Evolutionary conservation across 1,140 invertebrate species (phyloP), one percentile per base, ranked within the genome.

Genomic region (Sinonovacula constricta): DNA sequence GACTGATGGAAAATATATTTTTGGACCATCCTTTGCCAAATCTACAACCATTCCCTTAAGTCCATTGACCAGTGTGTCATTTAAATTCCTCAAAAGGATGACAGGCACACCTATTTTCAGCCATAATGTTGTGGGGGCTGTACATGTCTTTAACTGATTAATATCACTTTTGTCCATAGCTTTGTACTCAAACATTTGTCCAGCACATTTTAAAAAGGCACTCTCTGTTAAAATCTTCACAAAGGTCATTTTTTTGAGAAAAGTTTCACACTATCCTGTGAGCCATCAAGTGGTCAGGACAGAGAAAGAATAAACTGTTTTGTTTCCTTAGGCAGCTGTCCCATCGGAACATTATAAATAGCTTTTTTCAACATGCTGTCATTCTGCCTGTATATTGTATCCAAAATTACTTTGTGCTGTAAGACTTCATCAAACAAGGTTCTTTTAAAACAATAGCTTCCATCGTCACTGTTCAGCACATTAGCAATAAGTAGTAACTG

Each of bases 61-160:
- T n/a, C 68, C 68, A 59, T 71, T 71, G 0, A 71, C 68, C 14
- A 71, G 33, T 12, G 24, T 71, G 56, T 59, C 54, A 12, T 28
- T 12, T 15, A 59, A 22, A 59, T 71, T 71, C 10, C 36, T 31
- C 15, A 71, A 22, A 31, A 71, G 30, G 24, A 71, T 71, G 2
- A 71, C 54, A 14, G 54, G 68, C 39, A 68, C n/a, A n/a, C n/a
- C n/a, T n/a, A n/a, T n/a, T n/a, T n/a, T n/a, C n/a, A n/a, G n/a
- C n/a, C n/a, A n/a, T 14, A 68, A 53, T 7, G 45, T 53, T 2
- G 2, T 7, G 15, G 51, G 45, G 1, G 45, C 39, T 18, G 24
- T 31, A n/a, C 33, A 22, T 1, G 49, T 45, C 34, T 31, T 2
- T 2, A 53, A 30, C 10, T 51, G 14, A 30, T 39, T 12, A 14